Conservation (phyloP, 2,797 vertebrate species). For the Sebastes taczanowskii region DNA sequence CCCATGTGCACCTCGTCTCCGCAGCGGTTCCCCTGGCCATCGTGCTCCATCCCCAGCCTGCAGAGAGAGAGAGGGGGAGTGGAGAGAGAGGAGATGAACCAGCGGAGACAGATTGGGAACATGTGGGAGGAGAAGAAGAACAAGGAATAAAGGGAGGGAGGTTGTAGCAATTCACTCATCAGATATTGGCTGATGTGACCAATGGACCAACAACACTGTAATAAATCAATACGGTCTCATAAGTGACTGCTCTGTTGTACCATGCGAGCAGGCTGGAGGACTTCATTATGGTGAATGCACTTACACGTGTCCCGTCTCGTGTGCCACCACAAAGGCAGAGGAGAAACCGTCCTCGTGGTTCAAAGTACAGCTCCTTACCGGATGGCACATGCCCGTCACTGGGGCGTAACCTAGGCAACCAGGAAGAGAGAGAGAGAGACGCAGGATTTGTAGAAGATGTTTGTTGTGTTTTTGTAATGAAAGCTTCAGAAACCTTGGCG, state of each 20-base stretch:
- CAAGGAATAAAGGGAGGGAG: slow-evolving; percentile 18
- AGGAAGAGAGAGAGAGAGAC: not conserved
- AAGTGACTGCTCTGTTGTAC: not conserved
- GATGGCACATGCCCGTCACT: slow-evolving; percentile 98
- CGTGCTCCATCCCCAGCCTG: slow-evolving; percentile 98
- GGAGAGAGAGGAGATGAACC: slow-evolving; percentile 12
- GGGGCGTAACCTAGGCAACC: slow-evolving; percentile 91
- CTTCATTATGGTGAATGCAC: slow-evolving; percentile 59
- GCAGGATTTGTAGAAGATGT: not conserved
- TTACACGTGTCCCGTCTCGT: slow-evolving; percentile 99
- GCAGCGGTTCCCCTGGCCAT: slow-evolving; percentile 96
- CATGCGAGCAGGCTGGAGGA: not conserved
- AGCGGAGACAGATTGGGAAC: slow-evolving; percentile 41
- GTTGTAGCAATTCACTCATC: slow-evolving; percentile 18
- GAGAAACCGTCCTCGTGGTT: slow-evolving; percentile 99
- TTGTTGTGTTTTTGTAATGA: not conserved
- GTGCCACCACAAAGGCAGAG: slow-evolving; percentile 97
- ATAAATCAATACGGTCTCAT: slow-evolving; percentile 6
- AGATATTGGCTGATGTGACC: slow-evolving; percentile 22
- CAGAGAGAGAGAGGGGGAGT: not conserved
- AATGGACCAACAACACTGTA: slow-evolving; percentile 11
- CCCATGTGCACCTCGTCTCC: slow-evolving; percentile 97
- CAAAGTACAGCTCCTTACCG: slow-evolving; percentile 96
- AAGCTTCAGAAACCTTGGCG: not conserved
- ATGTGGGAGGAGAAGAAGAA: slow-evolving; percentile 27